These are phyloP conservation scores for Hanleya hanleyi DNA, from an alignment of 2,888 invertebrate species.

Conservation along the genomic window DNA sequence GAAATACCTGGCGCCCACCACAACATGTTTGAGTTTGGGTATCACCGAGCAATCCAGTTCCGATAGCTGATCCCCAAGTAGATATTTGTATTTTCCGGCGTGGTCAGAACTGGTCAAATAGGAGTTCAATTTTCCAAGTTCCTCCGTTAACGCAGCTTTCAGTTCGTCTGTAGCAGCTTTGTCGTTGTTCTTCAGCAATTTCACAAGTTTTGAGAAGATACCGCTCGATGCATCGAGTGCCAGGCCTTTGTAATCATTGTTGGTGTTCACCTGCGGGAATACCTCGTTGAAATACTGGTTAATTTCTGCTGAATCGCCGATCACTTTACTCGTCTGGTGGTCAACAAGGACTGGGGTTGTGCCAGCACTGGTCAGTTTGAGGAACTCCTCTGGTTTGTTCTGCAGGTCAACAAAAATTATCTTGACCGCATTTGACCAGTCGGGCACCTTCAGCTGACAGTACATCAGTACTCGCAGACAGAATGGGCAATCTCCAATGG, in stretches of 20 bases:
- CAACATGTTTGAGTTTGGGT: slow-evolving; percentile 47
- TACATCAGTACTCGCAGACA: slow-evolving; percentile 46
- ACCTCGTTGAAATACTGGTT: slow-evolving; percentile 37
- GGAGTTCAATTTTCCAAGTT: slow-evolving; percentile 40
- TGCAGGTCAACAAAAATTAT: slow-evolving; percentile 36
- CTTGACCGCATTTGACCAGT: slow-evolving; percentile 23
- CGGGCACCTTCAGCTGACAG: slow-evolving; percentile 35
- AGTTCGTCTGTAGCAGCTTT: slow-evolving; percentile 24
- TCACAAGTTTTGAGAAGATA: slow-evolving; percentile 47
- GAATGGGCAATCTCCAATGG: slow-evolving; percentile 55
- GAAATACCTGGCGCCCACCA: slow-evolving; percentile 45
- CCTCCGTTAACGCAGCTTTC: slow-evolving; percentile 35
- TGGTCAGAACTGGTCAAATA: slow-evolving; percentile 29
- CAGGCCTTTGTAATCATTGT: slow-evolving; percentile 32
- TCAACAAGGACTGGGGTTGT: slow-evolving; percentile 52
- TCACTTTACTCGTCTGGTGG: slow-evolving; percentile 31
- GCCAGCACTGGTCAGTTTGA: slow-evolving; percentile 43
- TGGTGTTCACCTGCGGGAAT: slow-evolving; percentile 28
- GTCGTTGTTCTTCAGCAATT: slow-evolving; percentile 49
- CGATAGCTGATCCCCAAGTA: slow-evolving; percentile 37
- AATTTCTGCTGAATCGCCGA: slow-evolving; percentile 49
- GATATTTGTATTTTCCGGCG: slow-evolving; percentile 23
- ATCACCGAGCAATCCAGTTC: slow-evolving; percentile 51
- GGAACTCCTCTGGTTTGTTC: slow-evolving; percentile 44
- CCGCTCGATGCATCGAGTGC: slow-evolving; percentile 37